Evolutionary conservation across 2,888 invertebrate species (phyloP), one percentile per base, ranked within the genome.

Genomic region (Epicampocera succincta): DNA sequence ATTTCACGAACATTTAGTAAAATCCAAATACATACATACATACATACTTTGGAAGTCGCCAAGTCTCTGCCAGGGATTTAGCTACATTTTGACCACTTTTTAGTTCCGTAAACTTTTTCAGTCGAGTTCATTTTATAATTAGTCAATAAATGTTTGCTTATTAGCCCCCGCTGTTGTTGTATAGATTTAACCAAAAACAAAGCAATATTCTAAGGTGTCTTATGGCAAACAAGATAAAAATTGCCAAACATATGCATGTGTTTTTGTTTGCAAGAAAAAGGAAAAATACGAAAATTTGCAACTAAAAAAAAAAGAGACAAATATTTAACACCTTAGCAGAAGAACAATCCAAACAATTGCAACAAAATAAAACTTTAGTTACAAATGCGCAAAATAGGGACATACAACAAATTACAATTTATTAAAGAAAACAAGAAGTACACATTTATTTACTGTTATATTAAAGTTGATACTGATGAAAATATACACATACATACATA

Each of bases 191-290:
- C 2, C 15, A 74, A 66, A 66, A 2, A 40, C 19, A 29, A 74
- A 80, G 74, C 79, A 80, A 80, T 80, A 74, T 80, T 40, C 48
- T 71, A 66, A 71, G 80, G 74, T 80, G 74, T 75, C 69, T 80
- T 80, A 73, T 29, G 54, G 38, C 52, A 5, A 48, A 54, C 11
- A 21, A 54, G 15, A 44, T 19, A 21, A 66, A 44, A 46, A 17
- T 25, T 61, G 61, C 38, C 73, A 68, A 73, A 69, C 42, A 68
- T 48, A 50, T 74, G 46, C 54, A 44, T 66, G 40, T n/a, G 15
- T 44, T 69, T 48, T 63, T 69, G 46, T 56, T 60, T 72, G 40
- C 17, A 29, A 21, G 29, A 60, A 46, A 52, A 63, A 58, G 56
- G 46, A 44, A 44, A 61, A 52, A 52, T 50, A 8, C 60, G 66